Conservation (phyloP, 35 echinoderm and acorn worm species). For the Patiria miniata region DNA sequence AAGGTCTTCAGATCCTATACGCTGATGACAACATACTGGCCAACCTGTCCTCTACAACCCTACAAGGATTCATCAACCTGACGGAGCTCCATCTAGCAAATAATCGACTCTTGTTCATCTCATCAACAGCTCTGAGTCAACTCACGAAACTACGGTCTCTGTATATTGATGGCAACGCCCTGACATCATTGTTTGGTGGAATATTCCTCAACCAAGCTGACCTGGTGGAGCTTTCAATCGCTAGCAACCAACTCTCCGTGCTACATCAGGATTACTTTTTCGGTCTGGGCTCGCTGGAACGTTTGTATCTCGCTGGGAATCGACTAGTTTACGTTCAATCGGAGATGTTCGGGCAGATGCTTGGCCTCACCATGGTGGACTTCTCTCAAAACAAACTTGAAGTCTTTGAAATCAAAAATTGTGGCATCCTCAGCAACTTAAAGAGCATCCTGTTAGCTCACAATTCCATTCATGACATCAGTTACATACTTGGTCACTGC, state of each 20-base stretch:
- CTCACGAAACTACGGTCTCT: background rate
- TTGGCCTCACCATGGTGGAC: background rate
- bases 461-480: background rate
- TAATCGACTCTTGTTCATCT: conserved; percentile 2
- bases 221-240: background rate
- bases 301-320: background rate
- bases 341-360: background rate
- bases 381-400: background rate
- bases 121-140: background rate
- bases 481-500: background rate
- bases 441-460: background rate
- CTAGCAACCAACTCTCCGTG: background rate
- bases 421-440: background rate
- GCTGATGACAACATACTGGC: background rate
- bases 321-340: background rate
- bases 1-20: background rate
- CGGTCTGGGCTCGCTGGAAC: background rate
- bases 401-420: background rate
- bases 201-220: conserved; percentile 1
- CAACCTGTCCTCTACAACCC: conserved; percentile 2
- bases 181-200: conserved; percentile 13
- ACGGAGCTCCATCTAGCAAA: background rate
- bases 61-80: background rate
- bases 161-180: conserved; percentile 4
- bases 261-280: background rate